Conservation (phyloP, 2,113 vertebrate species). For the Eubucco bourcierii region DNA sequence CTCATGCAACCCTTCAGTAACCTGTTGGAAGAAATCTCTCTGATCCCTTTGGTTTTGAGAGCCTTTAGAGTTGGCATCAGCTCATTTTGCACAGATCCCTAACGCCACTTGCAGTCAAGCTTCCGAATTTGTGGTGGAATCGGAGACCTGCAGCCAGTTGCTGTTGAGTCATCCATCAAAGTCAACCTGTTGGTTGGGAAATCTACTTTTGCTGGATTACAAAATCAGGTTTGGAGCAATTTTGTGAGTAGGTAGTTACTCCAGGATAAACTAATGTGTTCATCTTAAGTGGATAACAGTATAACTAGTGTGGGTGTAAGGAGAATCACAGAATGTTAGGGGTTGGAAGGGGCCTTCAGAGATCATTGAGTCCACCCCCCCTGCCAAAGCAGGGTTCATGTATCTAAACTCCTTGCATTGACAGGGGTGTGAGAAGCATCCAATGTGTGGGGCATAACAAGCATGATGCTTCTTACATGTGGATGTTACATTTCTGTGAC, state of each 20-base stretch:
- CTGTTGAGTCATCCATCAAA: neutral
- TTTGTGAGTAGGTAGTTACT: neutral
- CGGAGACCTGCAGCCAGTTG: neutral
- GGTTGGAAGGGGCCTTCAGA: too few relatives aligned
- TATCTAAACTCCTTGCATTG: accelerated
- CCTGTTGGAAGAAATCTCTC: neutral
- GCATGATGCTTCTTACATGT: accelerated
- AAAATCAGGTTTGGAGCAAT: neutral
- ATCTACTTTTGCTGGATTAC: neutral
- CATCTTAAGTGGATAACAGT: accelerated
- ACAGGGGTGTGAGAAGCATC: neutral
- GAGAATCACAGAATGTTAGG: neutral
- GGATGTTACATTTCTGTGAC: neutral
- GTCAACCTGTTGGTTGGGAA: neutral
- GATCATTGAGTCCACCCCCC: too few relatives aligned
- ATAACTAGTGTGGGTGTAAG: neutral
- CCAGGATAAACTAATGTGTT: accelerated
- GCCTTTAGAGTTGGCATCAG: neutral
- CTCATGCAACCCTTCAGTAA: neutral
- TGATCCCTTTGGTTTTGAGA: neutral
- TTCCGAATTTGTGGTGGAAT: neutral
- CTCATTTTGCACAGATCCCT: neutral
- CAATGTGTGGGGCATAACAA: neutral
- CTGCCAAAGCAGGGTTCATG: neutral
- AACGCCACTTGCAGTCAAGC: neutral